Evolutionary conservation across 2,113 vertebrate genomes (phyloP), one percentile per base, ranked within the genome.

Genomic region (Alaudala cheleensis): DNA sequence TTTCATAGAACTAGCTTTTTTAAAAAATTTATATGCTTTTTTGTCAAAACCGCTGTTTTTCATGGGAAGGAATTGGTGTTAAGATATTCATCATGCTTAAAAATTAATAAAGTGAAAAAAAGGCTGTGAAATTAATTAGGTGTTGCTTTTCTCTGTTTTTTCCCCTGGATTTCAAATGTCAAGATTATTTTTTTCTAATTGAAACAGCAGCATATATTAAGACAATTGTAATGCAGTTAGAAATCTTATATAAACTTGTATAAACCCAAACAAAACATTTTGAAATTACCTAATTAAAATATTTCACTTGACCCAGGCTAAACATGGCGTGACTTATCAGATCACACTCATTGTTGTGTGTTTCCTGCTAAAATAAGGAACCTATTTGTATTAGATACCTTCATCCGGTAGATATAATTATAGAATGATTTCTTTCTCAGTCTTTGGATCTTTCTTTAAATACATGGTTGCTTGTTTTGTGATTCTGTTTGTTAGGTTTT

Each of bases 331-430:
- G 81, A 85, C 79, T 96, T 95, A 96, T 86, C 87, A 95, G 89
- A 87, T 95, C 70, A 45, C 21, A 2, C 39, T 91, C 79, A 95
- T 95, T 97, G 94, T 95, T 96, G 45, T 93, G 45, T 93, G 67
- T 73, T 97, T 96, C 94, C 92, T 97, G 96, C 79, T 94, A 62
- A 87, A 95, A 58, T 85, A 86, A 80, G 79, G 54, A 90, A 80
- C 84, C 50, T 94, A 12, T 90, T 95, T 95, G 85, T 90, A 77
- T 95, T 92, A 70, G 94, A 80, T 95, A 54, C 66, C 71, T 94
- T 95, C 86, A 88, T 95, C 92, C 58, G 50, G 90, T 83, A 47
- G 65, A 69, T 89, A 37, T 42, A 95, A 90, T 91, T 92, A 91
- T 31, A 86, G 90, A 83, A 80, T 40, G 14, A 88, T 81, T 95